phyloP scores from a whole-genome alignment of 2,113 vertebrate genomes.

The Numida meleagris region DNA sequence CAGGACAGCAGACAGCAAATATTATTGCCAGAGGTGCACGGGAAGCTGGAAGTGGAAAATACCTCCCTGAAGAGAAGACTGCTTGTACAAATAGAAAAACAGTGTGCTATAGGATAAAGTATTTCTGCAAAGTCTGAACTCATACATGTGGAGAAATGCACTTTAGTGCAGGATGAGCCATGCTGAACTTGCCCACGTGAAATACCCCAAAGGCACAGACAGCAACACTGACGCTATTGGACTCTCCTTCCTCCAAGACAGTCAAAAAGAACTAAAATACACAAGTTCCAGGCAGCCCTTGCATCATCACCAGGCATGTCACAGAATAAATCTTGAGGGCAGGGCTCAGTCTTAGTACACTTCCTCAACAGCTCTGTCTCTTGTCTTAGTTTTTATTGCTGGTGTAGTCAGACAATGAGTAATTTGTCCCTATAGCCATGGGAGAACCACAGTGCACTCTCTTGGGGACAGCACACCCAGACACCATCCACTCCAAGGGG shows the following conservation, averaged over 20 bases:
- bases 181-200: background rate
- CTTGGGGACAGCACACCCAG: background rate
- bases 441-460: background rate
- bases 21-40: background rate
- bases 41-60: background rate
- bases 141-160: fast-evolving
- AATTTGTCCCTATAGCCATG: background rate
- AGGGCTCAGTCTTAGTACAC: background rate
- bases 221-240: too few relatives aligned
- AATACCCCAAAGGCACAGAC: background rate
- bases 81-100: background rate
- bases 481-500: fast-evolving
- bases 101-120: background rate
- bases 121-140: background rate
- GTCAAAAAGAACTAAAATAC: background rate
- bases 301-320: background rate
- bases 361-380: background rate
- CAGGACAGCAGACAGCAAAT: background rate
- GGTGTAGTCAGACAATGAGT: background rate
- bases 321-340: background rate
- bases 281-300: background rate
- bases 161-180: fast-evolving
- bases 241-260: too few relatives aligned
- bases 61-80: background rate
- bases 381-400: background rate